A percentile compares a stretch with the other conserved stretches of the same genome.
phyloP scores from a whole-genome alignment of 2,797 vertebrate species.

The Fringilla coelebs region DNA sequence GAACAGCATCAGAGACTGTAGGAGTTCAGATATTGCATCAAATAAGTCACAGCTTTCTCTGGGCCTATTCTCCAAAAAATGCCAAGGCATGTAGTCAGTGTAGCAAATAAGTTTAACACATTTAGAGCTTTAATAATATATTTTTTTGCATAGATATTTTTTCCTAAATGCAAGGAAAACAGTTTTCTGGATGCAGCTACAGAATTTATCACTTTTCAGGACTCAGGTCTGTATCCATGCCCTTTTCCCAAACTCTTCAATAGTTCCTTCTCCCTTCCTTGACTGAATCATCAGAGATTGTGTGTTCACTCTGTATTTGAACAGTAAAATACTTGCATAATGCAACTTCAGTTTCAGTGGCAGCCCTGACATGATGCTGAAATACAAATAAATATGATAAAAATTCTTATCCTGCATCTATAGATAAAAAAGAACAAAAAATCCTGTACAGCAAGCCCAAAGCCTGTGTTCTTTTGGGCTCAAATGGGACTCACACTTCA shows the following conservation, averaged over 20 bases:
- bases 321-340: neutral
- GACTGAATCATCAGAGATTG: neutral
- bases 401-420: neutral
- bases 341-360: neutral
- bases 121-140: neutral
- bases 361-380: neutral
- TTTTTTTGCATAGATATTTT: neutral
- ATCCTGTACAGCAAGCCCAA: neutral
- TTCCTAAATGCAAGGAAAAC: neutral
- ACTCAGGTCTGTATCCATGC: neutral
- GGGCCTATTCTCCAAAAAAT: neutral
- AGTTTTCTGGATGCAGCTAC: neutral
- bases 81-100: neutral
- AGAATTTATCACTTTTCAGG: neutral
- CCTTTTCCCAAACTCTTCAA: neutral
- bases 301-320: neutral
- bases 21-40: neutral
- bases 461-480: neutral
- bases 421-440: neutral
- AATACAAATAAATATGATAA: neutral
- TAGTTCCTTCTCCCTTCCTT: neutral
- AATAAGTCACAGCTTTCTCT: neutral
- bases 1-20: neutral
- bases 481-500: conserved; percentile 25
- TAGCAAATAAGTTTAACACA: neutral